A percentile compares a stretch with the other conserved stretches of the same genome.
Conservation (phyloP, 2,888 invertebrate genomes). For the Lochmaea crataegi region DNA sequence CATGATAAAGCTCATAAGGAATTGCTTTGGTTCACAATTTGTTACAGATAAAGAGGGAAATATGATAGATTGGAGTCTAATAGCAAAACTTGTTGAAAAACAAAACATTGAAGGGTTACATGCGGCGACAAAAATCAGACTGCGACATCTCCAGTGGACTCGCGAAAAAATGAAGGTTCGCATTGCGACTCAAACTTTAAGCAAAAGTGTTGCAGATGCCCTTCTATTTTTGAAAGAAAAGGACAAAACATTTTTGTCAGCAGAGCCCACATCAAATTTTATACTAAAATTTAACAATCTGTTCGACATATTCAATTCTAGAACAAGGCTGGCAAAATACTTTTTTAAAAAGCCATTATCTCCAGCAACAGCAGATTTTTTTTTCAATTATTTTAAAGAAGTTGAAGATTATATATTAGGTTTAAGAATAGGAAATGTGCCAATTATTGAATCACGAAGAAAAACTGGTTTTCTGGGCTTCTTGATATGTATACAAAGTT, state of each 20-base stretch:
- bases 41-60: not conserved
- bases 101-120: constrained; percentile 27
- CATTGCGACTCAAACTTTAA: constrained; percentile 47
- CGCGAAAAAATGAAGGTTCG: constrained; percentile 49
- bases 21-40: constrained; percentile 15
- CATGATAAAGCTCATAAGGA: constrained; percentile 48
- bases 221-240: constrained; percentile 8
- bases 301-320: constrained; percentile 37
- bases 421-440: constrained; percentile 29
- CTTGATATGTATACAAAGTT: not conserved
- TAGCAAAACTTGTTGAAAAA: constrained; percentile 8
- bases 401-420: constrained; percentile 35
- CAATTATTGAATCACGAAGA: constrained; percentile 13
- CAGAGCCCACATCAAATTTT: constrained; percentile 9
- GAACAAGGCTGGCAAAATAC: constrained; percentile 22
- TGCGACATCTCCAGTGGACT: constrained; percentile 18
- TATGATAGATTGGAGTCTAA: constrained; percentile 16
- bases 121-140: constrained; percentile 23
- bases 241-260: not conserved
- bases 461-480: constrained; percentile 12
- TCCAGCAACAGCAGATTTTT: constrained; percentile 13
- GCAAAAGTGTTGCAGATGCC: constrained; percentile 37
- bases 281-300: constrained; percentile 22
- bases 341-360: constrained; percentile 20
- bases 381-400: constrained; percentile 26